Base-by-base conservation (phyloP, 2,888 invertebrate species). In the Germaria angustata region DNA sequence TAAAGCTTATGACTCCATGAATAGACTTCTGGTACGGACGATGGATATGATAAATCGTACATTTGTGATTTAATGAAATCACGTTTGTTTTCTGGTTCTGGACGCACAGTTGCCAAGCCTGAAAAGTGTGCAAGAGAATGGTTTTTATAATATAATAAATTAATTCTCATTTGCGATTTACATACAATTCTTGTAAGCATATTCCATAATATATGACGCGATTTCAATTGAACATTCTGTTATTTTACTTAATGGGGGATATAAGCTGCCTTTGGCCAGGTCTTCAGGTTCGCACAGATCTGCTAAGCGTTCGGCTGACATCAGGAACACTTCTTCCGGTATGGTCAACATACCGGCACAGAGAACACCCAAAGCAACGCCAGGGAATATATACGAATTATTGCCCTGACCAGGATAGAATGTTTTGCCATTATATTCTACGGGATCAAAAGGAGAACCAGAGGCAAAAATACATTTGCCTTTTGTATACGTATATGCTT, bases 361-460 rank as follows among this genome's bases (percentile, higher is more conserved):
- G 86, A 99, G 95, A 75, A 96, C 95, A 84, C 96, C 99, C 55
- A 99, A 93, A 24, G 98, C 98, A 85, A 98, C 93, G 3, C 99
- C 99, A 17, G 99, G 99, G 94, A 98, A 98, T 91, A 99, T 97
- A 92, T 99, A 99, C 0, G 98, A 95, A 92, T 99, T 99, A 92
- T 99, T 99, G 80, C 99, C 99, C 92, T 99, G 99, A 0, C 99
- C 99, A 0, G 99, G 98, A 87, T 94, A 92, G 90, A 94, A 95
- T 8, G 94, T 94, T 90, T 95, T 95, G 0, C 97, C 97, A 85
- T 96, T 94, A 78, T 95, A 93, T 68, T 93, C 94, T 78, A 98
- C 96, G 0, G 97, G 96, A 63, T 94, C 94, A 92, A 99, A 99
- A 13, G 99, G 99, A 28, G 98, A 98, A 22, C 99, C 99, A 81